Percentiles rank a stretch among this genome's conserved stretches.
These are phyloP conservation scores for Lasiommata megera DNA, from an alignment of 2,888 invertebrate genomes.

Conservation along the genomic window DNA sequence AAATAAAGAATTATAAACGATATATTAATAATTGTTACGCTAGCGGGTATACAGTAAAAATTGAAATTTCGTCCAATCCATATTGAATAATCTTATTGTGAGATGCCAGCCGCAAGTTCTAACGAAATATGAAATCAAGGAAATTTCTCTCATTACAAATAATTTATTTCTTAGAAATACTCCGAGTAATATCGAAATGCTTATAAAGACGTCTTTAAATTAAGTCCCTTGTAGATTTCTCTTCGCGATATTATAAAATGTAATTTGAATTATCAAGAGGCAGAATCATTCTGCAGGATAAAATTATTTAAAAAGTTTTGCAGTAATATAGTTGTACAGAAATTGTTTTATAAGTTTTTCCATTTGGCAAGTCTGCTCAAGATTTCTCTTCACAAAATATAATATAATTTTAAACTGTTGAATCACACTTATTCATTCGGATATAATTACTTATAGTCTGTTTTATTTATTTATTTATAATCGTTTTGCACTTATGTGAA, in stretches of 20 bases:
- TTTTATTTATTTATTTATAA: not conserved
- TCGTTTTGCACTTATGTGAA: too few species aligned
- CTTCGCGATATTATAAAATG: not conserved
- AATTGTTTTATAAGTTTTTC: not conserved
- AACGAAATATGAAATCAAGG: slow-evolving; percentile 1
- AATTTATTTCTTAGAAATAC: slow-evolving; percentile 1
- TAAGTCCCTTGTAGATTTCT: slow-evolving; percentile 1
- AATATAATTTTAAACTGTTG: not conserved
- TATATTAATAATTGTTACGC: too few species aligned
- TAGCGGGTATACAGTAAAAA: not conserved
- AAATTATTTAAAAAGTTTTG: not conserved
- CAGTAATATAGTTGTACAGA: not conserved
- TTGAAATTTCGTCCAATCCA: not conserved
- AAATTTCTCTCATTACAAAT: slow-evolving; percentile 1
- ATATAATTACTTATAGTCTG: not conserved
- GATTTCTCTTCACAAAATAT: not conserved
- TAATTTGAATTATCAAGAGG: not conserved
- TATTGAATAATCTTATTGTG: not conserved
- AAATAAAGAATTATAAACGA: too few species aligned
- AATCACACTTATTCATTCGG: not conserved
- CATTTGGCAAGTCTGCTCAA: not conserved
- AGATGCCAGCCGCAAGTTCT: not conserved
- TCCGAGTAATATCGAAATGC: slow-evolving; percentile 1
- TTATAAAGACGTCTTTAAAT: not conserved
- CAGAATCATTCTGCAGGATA: not conserved